A percentile compares a stretch with the other conserved stretches of the same genome.
phyloP scores from a whole-genome alignment of 2,888 invertebrate species.

The Yponomeuta sedellus region DNA sequence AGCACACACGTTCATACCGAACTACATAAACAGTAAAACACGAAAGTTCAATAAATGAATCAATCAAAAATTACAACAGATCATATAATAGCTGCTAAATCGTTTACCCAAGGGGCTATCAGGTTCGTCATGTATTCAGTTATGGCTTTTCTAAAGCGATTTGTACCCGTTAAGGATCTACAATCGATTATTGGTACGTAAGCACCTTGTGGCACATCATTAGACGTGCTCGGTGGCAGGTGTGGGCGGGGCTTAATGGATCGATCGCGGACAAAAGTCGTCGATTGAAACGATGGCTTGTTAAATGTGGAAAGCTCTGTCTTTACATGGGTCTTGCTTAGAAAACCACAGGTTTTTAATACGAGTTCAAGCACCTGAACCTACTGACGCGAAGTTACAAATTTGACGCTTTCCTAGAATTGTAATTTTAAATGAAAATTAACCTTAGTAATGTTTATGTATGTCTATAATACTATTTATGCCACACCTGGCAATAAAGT shows the following conservation, averaged over 20 bases:
- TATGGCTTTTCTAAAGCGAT: constrained; percentile 46
- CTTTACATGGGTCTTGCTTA: background rate
- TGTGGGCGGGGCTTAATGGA: constrained; percentile 67
- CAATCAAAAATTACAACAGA: background rate
- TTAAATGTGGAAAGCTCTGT: background rate
- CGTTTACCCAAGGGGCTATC: constrained; percentile 25
- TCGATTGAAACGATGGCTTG: constrained; percentile 43
- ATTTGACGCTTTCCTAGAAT: no score
- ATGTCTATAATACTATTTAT: no score
- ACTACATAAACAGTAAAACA: background rate
- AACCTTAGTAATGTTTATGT: no score
- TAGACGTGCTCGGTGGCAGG: constrained; percentile 42
- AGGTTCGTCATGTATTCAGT: constrained; percentile 32
- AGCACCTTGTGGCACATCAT: constrained; percentile 51
- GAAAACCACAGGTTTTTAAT: no score
- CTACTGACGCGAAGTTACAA: no score
- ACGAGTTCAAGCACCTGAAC: no score
- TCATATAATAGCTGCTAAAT: background rate
- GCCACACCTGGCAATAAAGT: no score
- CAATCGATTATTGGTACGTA: constrained; percentile 65
- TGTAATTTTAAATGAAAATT: no score
- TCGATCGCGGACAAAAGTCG: constrained; percentile 57
- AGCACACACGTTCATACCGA: no score
- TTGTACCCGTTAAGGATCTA: constrained; percentile 28
- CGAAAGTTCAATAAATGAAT: background rate